These are phyloP conservation scores for Drosophila carrolli DNA, from an alignment of 1,140 invertebrate genomes.

Conservation along the genomic window DNA sequence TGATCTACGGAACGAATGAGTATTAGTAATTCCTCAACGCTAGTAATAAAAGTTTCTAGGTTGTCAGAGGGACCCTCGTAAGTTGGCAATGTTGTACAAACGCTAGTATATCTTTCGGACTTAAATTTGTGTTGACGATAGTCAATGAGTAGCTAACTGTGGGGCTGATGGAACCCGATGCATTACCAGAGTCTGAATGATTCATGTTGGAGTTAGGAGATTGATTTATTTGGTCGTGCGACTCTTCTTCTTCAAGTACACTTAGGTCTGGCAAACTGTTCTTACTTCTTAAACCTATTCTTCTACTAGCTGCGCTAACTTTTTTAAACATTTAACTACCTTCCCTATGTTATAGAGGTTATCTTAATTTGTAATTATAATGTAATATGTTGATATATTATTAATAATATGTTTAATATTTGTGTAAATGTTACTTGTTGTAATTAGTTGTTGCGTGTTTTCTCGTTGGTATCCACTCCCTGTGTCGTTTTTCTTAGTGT, in stretches of 20 bases:
- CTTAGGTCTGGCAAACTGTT: too few relatives aligned
- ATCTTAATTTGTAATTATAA: neutral
- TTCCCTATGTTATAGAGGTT: too few relatives aligned
- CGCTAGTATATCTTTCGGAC: too few relatives aligned
- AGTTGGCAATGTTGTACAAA: constrained; percentile 1
- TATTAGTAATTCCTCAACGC: neutral
- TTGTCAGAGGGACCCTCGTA: constrained; percentile 3
- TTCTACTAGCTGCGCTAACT: too few relatives aligned
- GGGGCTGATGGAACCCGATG: neutral
- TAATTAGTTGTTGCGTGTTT: neutral
- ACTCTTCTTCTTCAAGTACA: too few relatives aligned
- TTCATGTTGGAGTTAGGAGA: too few relatives aligned
- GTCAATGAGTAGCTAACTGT: too few relatives aligned
- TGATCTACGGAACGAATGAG: constrained; percentile 5
- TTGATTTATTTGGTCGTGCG: too few relatives aligned
- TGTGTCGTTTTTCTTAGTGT: constrained; percentile 7
- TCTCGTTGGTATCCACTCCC: constrained; percentile 5
- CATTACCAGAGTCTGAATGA: constrained; percentile 1
- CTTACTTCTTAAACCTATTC: too few relatives aligned
- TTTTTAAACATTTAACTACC: too few relatives aligned
- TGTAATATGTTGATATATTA: constrained; percentile 1
- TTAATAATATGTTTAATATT: constrained; percentile 4
- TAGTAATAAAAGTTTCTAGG: neutral
- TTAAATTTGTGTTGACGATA: too few relatives aligned
- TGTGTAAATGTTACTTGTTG: constrained; percentile 11